A percentile compares a stretch with the other conserved stretches of the same genome.
phyloP scores from a whole-genome alignment of 2,113 vertebrate genomes.

The Eudyptes chrysolophus region DNA sequence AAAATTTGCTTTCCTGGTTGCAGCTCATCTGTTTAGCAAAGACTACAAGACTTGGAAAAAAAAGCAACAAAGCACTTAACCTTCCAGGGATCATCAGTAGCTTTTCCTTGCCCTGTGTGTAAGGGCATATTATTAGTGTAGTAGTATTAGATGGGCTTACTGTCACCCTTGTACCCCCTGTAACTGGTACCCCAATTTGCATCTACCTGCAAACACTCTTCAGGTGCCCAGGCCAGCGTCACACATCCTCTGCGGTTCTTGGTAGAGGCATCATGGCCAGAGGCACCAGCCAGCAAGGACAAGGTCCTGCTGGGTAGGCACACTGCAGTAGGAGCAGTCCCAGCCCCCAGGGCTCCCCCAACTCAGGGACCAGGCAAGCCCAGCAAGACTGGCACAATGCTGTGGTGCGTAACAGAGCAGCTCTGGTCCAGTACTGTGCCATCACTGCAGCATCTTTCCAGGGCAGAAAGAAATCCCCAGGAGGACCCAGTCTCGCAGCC shows the following conservation, averaged over 20 bases:
- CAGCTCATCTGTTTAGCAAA: neutral
- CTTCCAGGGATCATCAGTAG: neutral
- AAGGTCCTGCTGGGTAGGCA: neutral
- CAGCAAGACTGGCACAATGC: neutral
- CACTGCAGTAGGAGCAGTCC: neutral
- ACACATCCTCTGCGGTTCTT: accelerated
- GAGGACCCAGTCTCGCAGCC: neutral
- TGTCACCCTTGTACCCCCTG: neutral
- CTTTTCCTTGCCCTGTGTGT: neutral
- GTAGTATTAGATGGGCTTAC: neutral
- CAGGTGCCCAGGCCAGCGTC: neutral
- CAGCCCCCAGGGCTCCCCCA: neutral
- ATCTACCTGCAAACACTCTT: neutral
- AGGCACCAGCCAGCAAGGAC: neutral
- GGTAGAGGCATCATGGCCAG: neutral
- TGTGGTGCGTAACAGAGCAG: neutral
- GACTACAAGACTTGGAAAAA: neutral
- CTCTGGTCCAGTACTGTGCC: neutral
- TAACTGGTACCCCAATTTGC: no score
- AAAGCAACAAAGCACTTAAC: neutral
- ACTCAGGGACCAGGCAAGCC: accelerated
- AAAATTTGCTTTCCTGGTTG: neutral
- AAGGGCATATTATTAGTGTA: accelerated
- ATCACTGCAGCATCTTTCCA: neutral
- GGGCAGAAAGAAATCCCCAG: accelerated